Evolutionary conservation across 2,113 vertebrate genomes (phyloP), one percentile per base, ranked within the genome.

Genomic region (Kryptolebias marmoratus): DNA sequence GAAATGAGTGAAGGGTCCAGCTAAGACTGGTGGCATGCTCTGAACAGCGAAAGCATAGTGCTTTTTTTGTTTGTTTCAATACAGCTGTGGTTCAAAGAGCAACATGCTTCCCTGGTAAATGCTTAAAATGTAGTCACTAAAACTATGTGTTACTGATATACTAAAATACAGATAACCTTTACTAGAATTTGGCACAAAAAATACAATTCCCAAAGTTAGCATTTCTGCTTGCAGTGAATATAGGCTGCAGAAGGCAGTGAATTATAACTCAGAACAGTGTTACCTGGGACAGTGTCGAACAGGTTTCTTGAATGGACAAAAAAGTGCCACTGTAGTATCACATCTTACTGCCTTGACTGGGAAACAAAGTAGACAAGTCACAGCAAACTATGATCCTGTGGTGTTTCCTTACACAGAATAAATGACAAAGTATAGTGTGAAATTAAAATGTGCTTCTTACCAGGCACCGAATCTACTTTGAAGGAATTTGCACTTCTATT

Each of bases 401-500:
- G 22, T 42, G 14, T 54, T 58, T 68, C 16, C 39, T 32, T 31
- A 42, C 3, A 12, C 28, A 54, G 64, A 54, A 12, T 13, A 53
- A 5, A 9, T 12, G 6, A 36, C 28, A 28, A 59, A 36, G n/a
- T 22, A 12, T 60, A 28, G 66, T 12, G 6, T 1, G 3, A 53
- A 2, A 32, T 30, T 36, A 28, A 71, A 59, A 42, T 42, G 11
- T 39, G 13, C 49, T 63, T 68, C 95, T 92, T 79, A 99, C 98
- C 97, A 92, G 95, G 93, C 57, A 99, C 97, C 80, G 96, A 94
- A 42, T 96, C 95, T 32, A 99, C 94, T 57, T 95, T 98, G 90
- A 98, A 99, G 73, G 97, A 96, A 89, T 99, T 99, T 57, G 97
- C 97, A 82, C 96, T 96, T 48, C 94, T 93, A 68, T 97, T 97